Evolutionary conservation across 2,888 invertebrate genomes (phyloP), one percentile per base, ranked within the genome.

Genomic region (Cephus nigrinus): DNA sequence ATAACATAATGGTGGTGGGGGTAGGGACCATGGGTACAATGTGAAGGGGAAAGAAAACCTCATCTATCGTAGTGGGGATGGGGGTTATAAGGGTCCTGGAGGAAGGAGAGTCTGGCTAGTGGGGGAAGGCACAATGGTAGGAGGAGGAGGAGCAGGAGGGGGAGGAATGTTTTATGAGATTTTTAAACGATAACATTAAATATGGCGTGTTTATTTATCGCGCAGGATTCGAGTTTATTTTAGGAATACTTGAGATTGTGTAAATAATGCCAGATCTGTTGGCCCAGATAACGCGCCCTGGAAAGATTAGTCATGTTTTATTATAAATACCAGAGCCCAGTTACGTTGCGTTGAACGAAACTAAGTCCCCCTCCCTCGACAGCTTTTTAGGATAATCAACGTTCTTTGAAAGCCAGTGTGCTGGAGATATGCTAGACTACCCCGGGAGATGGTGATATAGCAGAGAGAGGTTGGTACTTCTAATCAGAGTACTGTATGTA

Each of bases 201-300:
- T 78, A 81, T 72, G 71, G 68, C 78, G 69, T 80, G 82, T 84
- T 83, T 84, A 82, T 82, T 82, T 82, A 82, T 82, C 80, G 80
- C 78, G 75, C 73, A 78, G 55, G 75, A 79, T 80, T 83, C 55
- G 55, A 80, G 80, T 78, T 81, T 80, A 79, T 83, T 81, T 80
- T 80, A 79, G 81, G 81, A 83, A 83, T 83, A 84, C 76, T 81
- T 79, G 76, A 79, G 79, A 82, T 84, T 76, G 78, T 83, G 82
- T 83, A 82, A 86, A 87, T 86, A 85, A 83, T 82, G 78, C 76
- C 79, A 80, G 81, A 83, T 84, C 83, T 83, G 84, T 85, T 87
- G 87, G 83, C 87, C 85, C 83, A 86, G 86, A 88, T 88, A 87
- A 86, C 83, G 82, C 82, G 80, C 78, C 75, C 77, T 78, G 76